phyloP scores from a whole-genome alignment of 2,113 vertebrate species.

The Dromas ardeola region DNA sequence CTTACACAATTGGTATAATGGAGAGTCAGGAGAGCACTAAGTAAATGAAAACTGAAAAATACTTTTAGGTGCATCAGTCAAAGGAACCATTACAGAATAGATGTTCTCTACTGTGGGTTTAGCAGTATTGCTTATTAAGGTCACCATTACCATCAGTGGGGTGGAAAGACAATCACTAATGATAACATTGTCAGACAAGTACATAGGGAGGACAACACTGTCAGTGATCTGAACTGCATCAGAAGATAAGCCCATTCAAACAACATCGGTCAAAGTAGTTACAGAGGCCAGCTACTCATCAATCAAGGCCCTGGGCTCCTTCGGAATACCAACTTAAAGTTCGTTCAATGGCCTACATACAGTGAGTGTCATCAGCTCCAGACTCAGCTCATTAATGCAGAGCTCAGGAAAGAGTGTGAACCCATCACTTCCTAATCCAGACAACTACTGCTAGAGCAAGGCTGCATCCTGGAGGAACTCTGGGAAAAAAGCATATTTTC shows the following conservation, averaged over 20 bases:
- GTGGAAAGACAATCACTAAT: background rate
- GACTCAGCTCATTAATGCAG: background rate
- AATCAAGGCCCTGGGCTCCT: background rate
- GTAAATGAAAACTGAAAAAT: background rate
- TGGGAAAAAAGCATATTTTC: accelerated
- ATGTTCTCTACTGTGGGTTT: background rate
- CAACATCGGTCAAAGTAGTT: accelerated
- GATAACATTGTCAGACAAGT: background rate
- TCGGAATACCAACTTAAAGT: background rate
- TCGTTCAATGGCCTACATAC: background rate
- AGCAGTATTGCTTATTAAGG: background rate
- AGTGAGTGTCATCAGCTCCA: background rate
- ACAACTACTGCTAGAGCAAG: background rate
- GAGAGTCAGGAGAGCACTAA: background rate
- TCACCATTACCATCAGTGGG: background rate
- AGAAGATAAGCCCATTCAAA: background rate
- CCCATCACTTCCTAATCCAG: background rate
- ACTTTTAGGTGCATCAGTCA: background rate
- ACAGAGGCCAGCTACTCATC: background rate
- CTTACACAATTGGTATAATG: background rate
- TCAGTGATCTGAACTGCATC: background rate
- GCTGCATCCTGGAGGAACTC: background rate
- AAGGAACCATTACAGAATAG: background rate
- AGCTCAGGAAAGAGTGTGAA: background rate
- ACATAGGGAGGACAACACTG: background rate